Percentiles rank a stretch among this genome's conserved stretches.
These are phyloP conservation scores for Stomatorhinus walkeri DNA, from an alignment of 2,797 vertebrate species.

Conservation along the genomic window DNA sequence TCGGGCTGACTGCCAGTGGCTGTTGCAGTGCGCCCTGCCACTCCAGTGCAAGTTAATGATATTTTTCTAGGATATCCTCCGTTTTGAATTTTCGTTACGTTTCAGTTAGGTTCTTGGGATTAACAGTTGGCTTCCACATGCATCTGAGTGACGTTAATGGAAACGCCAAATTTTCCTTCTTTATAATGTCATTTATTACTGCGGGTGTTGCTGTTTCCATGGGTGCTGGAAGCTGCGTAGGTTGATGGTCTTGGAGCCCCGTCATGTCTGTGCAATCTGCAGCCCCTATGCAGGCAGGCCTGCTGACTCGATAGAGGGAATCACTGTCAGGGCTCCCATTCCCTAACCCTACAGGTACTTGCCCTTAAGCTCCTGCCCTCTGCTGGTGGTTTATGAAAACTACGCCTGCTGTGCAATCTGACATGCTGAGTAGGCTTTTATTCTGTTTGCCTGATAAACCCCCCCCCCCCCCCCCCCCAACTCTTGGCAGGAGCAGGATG, in stretches of 20 bases:
- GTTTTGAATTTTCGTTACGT: not conserved
- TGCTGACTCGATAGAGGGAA: not conserved
- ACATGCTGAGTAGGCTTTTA: constrained; percentile 32
- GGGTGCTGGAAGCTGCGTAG: not conserved
- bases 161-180: not conserved
- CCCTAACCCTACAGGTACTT: constrained; percentile 32
- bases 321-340: constrained; percentile 13
- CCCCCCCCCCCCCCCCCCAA: not conserved
- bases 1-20: not conserved
- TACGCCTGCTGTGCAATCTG: not conserved
- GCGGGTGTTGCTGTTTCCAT: not conserved
- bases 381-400: not conserved
- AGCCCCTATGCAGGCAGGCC: not conserved
- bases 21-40: not conserved
- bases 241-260: not conserved
- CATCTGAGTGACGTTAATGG: not conserved
- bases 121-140: not conserved
- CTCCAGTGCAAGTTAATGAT: not conserved
- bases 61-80: not conserved
- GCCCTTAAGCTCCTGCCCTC: not conserved
- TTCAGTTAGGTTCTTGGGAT: not conserved
- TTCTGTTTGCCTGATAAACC: constrained; percentile 42
- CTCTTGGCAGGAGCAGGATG: not conserved
- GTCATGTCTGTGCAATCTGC: not conserved
- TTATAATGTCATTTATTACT: not conserved